Percentiles rank a stretch among this genome's conserved stretches.
These are phyloP conservation scores for Neomorphus geoffroyi DNA, from an alignment of 2,797 vertebrate genomes.

Conservation along the genomic window DNA sequence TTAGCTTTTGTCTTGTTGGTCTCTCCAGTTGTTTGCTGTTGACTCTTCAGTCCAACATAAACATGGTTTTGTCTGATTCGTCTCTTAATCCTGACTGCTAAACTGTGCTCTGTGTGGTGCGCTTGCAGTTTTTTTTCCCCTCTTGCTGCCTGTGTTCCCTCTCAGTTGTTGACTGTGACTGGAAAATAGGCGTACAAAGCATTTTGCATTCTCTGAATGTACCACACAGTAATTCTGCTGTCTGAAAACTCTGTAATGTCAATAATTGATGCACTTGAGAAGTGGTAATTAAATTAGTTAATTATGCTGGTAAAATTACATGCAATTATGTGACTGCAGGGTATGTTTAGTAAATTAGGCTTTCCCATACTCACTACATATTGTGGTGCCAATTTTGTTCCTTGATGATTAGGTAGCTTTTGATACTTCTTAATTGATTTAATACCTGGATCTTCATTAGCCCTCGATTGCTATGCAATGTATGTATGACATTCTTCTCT, in stretches of 20 bases:
- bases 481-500: conserved; percentile 81
- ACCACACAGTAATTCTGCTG: conserved; percentile 93
- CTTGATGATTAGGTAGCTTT: conserved; percentile 99
- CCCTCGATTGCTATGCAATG: conserved; percentile 83
- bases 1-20: background rate
- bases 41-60: background rate
- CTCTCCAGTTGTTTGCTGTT: background rate
- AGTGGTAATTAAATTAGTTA: conserved; percentile 99
- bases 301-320: conserved; percentile 99
- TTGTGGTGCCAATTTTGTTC: conserved; percentile 99
- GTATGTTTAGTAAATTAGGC: conserved; percentile 99
- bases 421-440: conserved; percentile 94
- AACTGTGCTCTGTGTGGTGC: conserved; percentile 17
- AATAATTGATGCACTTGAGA: conserved; percentile 99
- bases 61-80: background rate
- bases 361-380: conserved; percentile 98
- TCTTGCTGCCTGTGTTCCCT: conserved; percentile 59
- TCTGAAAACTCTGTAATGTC: conserved; percentile 99
- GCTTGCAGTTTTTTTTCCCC: conserved; percentile 15
- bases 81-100: conserved; percentile 33
- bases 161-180: conserved; percentile 75
- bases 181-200: conserved; percentile 89
- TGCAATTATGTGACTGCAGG: conserved; percentile 99
- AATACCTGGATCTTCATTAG: conserved; percentile 92
- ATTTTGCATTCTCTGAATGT: conserved; percentile 98